phyloP scores from a whole-genome alignment of 2,888 invertebrate species.

The Agrotis exclamationis region DNA sequence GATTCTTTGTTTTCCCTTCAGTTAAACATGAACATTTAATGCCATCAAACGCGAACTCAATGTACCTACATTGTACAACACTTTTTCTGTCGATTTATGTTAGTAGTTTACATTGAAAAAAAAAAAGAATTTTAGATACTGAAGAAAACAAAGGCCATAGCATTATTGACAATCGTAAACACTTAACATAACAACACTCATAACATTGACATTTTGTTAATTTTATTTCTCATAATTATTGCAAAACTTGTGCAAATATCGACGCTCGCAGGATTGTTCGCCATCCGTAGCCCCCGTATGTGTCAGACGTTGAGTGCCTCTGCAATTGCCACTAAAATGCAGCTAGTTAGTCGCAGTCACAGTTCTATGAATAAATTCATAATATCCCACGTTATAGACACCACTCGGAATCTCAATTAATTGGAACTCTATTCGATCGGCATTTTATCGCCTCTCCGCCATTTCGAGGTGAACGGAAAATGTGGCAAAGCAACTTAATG shows the following conservation, averaged over 20 bases:
- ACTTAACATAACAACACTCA: too few relatives aligned
- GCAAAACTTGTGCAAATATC: background rate
- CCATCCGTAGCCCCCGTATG: constrained; percentile 8
- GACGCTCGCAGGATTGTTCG: background rate
- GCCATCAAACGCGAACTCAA: too few relatives aligned
- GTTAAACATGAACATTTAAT: too few relatives aligned
- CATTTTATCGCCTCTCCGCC: constrained; percentile 36
- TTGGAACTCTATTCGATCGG: constrained; percentile 41
- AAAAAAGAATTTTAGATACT: too few relatives aligned
- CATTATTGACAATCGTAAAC: too few relatives aligned
- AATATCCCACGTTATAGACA: constrained; percentile 34
- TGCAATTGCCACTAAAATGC: constrained; percentile 54
- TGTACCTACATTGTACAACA: too few relatives aligned
- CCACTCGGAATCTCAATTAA: constrained; percentile 20
- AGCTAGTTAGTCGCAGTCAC: constrained; percentile 50
- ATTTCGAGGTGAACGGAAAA: constrained; percentile 17
- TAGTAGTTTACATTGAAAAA: too few relatives aligned
- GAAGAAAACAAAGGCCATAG: too few relatives aligned
- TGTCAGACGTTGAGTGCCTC: constrained; percentile 25
- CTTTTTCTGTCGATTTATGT: too few relatives aligned
- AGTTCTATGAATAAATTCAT: constrained; percentile 64
- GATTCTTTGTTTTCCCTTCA: too few relatives aligned
- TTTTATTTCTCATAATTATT: too few relatives aligned
- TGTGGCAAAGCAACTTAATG: constrained; percentile 12
- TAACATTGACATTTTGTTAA: too few relatives aligned